Base-by-base conservation (phyloP, 2,113 vertebrate genomes). In the Ranitomeya variabilis region DNA sequence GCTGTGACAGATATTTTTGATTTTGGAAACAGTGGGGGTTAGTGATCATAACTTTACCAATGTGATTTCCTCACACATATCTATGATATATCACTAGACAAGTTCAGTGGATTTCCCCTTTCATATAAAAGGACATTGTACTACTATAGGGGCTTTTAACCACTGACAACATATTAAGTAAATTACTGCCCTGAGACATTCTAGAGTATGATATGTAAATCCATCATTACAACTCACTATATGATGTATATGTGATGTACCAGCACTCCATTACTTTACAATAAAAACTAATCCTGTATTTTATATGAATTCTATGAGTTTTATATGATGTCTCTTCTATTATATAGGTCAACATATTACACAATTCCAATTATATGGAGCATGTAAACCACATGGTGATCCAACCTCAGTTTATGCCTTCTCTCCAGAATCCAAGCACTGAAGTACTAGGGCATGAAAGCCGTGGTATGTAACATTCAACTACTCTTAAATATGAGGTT, bases 381-480 rank as follows among this genome's bases (percentile, higher is more conserved):
- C 96, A 97, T 1, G 90, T 95, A 92, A 98, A 91, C 93, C 96
- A 98, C 87, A 92, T 96, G 71, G 92, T 96, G 6, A 94, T 94
- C 16, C 95, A 97, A 15, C 97, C 97, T n/a, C 95, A 97, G 16
- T 97, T 97, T 94, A 93, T 98, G 90, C 97, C 97, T 55, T 94
- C 97, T 26, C 92, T 96, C 78, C 96, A 96, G 84, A 95, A 96
- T 31, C 94, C 96, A 6, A 94, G 96, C 23, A 60, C 80, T 71
- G 90, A 89, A 23, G 52, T 89, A 16, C 55, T 88, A 86, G 87
- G 85, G 2, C 90, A 90, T 57, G 87, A 85, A 85, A 85, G 60
- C 19, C 81, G 87, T 11, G 87, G 87, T 89, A 89, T 69, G 87
- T 79, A 77, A 78, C 45, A 54, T 4, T 10, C 15, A 69, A 26